Base-by-base conservation (phyloP, 2,113 vertebrate genomes). In the Mionectes macconnelli region DNA sequence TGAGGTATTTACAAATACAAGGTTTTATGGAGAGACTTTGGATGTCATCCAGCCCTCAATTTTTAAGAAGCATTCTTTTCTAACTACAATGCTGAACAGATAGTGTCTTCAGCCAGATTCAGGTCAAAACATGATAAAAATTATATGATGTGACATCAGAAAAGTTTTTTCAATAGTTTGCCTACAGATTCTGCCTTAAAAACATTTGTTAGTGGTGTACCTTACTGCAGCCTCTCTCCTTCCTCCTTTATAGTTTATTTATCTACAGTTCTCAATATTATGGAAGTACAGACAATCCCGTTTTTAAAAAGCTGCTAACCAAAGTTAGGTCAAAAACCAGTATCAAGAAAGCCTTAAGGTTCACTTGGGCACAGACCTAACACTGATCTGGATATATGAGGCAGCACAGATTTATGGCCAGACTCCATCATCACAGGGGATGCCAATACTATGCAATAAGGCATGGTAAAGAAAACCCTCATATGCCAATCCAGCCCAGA, bases 251-350 rank as follows among this genome's bases (percentile, higher is more conserved):
- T 4, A 57, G 50, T 23, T 90, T 77, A 39, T 49, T 42, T 53
- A 62, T 20, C 18, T 39, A 25, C 13, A 67, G 17, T 35, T 69
- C 45, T 74, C 37, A 91, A 80, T 49, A 84, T 8, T 18, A 24
- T 2, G 22, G 31, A 37, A 66, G 16, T 16, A 53, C 0, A 0
- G 56, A 53, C 23, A 81, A 37, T 6, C 6, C 23, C 44, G 16
- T 68, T 92, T 83, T 79, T 50, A 37, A 90, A 79, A 72, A 87
- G 50, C 24, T 90, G 30, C 31, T 60, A 59, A 76, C 10, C 6
- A 74, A 89, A 87, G 9, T 31, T 33, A 68, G 12, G 25, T 30
- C 17, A 63, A 84, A 74, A 87, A 73, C 22, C 4, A 74, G 16
- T 11, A 76, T 6, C 14, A 75, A 68, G 69, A 60, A 96, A 90